Evolutionary conservation across 2,113 vertebrate species (phyloP), one percentile per base, ranked within the genome.

Genomic region (Myodes glareolus): DNA sequence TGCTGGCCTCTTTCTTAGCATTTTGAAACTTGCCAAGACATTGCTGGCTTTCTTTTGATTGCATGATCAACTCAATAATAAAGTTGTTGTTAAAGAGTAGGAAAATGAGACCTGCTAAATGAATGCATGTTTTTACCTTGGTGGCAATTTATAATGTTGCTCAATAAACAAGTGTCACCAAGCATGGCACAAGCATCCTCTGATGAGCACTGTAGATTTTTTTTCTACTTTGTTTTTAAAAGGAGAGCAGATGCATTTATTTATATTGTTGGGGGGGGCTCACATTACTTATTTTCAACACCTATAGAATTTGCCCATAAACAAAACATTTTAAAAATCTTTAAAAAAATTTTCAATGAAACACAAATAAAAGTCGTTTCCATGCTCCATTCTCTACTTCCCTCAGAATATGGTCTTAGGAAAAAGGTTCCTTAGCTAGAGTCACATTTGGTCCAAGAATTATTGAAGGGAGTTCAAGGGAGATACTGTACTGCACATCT

Each of bases 131-230:
- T 89, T 95, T 89, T 89, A 87, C 82, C 33, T 96, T 55, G 70
- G 70, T 81, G 33, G 75, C 84, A 96, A 85, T 95, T 96, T 78
- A n/a, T 23, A 88, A 65, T 31, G 65, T 55, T 97, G 97, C 12
- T 10, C 65, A 98, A 88, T 61, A 84, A 96, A 97, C 82, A 97
- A 95, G 14, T 33, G 88, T 52, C n/a, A 95, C 68, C 93, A 17
- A 91, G 50, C 12, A 1, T 25, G 72, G 61, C 0, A 75, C n/a
- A 23, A 5, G 8, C 4, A 50, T 61, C 91, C n/a, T 96, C 5
- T 67, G 31, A 82, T 29, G 19, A 13, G 33, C 55, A 91, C 52
- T 50, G 85, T 0, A 0, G 94, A 78, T 7, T 78, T 36, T 47
- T 47, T 63, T 95, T 94, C 90, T 13, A 81, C 16, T 7, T 63